Conservation (phyloP, 2,888 invertebrate genomes). For the Plebejus argus region DNA sequence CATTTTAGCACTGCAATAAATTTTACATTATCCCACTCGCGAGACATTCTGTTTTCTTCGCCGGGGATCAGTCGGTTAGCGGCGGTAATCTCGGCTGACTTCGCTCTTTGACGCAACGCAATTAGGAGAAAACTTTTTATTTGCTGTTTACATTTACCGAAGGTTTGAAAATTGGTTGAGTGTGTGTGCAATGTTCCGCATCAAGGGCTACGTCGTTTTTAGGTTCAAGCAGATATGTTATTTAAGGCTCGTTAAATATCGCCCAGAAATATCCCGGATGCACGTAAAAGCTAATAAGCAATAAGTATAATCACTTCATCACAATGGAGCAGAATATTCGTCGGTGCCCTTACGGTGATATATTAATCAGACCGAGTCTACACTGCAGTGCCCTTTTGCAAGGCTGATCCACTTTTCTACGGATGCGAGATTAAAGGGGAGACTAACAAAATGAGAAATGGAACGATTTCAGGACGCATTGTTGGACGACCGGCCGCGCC, state of each 20-base stretch:
- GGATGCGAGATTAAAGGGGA: conserved; percentile 80
- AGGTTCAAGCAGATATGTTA: not conserved
- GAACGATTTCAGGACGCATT: conserved; percentile 80
- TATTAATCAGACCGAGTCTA: conserved; percentile 74
- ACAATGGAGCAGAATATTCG: conserved; percentile 30
- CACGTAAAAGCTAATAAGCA: not conserved
- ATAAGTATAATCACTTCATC: not conserved
- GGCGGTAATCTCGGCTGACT: conserved; percentile 75
- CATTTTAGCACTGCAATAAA: conserved; percentile 80
- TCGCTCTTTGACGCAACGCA: conserved; percentile 71
- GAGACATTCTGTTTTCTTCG: conserved; percentile 78
- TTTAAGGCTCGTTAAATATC: not conserved
- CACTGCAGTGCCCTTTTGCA: conserved; percentile 77
- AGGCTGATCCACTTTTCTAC: conserved; percentile 79
- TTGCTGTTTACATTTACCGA: conserved; percentile 25
- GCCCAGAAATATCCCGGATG: no score
- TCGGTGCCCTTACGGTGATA: conserved; percentile 53
- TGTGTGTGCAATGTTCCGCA: not conserved
- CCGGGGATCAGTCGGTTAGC: conserved; percentile 78
- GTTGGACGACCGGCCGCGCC: conserved; percentile 76
- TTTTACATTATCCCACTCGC: conserved; percentile 78
- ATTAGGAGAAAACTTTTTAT: conserved; percentile 52
- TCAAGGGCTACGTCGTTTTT: not conserved
- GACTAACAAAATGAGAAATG: conserved; percentile 81
- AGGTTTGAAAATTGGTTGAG: conserved; percentile 10